Evolutionary conservation across 2,888 invertebrate genomes (phyloP), one percentile per base, ranked within the genome.

Genomic region (Endotricha flammealis): DNA sequence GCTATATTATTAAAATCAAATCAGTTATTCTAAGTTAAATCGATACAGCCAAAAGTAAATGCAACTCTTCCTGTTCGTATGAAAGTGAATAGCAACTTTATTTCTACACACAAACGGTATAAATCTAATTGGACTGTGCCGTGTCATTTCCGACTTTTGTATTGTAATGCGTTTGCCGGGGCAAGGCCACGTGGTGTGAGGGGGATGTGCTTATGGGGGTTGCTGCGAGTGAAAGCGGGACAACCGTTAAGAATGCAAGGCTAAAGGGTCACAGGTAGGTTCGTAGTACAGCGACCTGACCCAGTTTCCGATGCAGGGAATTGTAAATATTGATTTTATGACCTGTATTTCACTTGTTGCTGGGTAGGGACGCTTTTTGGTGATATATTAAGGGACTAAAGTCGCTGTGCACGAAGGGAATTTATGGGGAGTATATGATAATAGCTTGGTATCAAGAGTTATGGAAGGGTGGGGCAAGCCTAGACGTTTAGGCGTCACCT

Each of bases 281-380:
- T 12, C 12, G 20, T 12, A 22, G 35, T 29, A 71, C 82, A 80
- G 62, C 74, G 83, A 79, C 83, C 82, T 82, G 82, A 77, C 85
- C 85, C 50, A 85, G 64, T 76, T 85, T 64, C 47, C 51, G 70
- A 53, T 81, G 83, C 81, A 79, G 77, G 71, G 67, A 59, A 60
- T 56, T 63, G 75, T 80, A 77, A 75, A 80, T 83, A 83, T 85
- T 82, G 83, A 85, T 83, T 85, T 64, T 66, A 69, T 70, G 70
- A 71, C 69, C 71, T 64, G n/a, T n/a, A 48, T 30, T 57, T 54
- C 58, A 83, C 83, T 74, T 83, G 83, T 83, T 82, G 83, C 74
- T 41, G 52, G 54, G 61, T 62, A 54, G 52, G 36, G 44, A 50
- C 48, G 51, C 47, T 45, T 44, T 47, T 36, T 36, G 11, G 16